A percentile compares a stretch with the other conserved stretches of the same genome.
Evolutionary conservation across 2,113 vertebrate genomes (phyloP).

Genomic region (Rhizomys pruinosus): DNA sequence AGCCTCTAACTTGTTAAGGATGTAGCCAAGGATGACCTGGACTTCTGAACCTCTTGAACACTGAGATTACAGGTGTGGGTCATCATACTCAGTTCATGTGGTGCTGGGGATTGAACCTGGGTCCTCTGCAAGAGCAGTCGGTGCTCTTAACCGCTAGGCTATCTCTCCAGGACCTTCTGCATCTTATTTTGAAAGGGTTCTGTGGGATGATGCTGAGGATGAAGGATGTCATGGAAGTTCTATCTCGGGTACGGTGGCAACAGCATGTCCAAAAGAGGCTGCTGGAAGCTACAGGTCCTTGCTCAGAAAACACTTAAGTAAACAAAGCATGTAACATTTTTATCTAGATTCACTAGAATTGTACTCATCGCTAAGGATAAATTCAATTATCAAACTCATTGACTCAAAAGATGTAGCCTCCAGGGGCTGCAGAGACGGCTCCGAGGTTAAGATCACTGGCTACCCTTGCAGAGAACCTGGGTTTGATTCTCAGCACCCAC

Average conservation of each 20-base stretch:
- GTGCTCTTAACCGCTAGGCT: too few species aligned
- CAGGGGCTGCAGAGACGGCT: too few species aligned
- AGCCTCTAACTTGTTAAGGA: not conserved
- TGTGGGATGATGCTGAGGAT: not conserved
- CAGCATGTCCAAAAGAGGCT: not conserved
- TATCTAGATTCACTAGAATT: constrained; percentile 69
- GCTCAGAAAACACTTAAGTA: constrained; percentile 60
- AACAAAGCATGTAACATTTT: constrained; percentile 37
- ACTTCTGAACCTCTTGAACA: not conserved
- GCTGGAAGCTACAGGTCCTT: constrained; percentile 44
- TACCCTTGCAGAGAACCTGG: too few species aligned
- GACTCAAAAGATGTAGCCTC: constrained; percentile 55
- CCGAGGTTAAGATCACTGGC: too few species aligned
- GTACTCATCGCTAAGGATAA: constrained; percentile 42
- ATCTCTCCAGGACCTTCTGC: too few species aligned
- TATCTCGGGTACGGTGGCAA: not conserved
- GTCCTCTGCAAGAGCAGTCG: not conserved
- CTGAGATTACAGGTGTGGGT: not conserved
- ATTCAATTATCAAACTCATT: constrained; percentile 72
- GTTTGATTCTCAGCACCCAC: too few species aligned
- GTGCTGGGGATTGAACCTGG: not conserved
- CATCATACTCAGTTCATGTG: not conserved
- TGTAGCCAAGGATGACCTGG: not conserved
- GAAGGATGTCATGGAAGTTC: not conserved
- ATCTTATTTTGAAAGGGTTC: not conserved